Conservation (phyloP, 2,888 invertebrate genomes). For the Tipula vernalis region DNA sequence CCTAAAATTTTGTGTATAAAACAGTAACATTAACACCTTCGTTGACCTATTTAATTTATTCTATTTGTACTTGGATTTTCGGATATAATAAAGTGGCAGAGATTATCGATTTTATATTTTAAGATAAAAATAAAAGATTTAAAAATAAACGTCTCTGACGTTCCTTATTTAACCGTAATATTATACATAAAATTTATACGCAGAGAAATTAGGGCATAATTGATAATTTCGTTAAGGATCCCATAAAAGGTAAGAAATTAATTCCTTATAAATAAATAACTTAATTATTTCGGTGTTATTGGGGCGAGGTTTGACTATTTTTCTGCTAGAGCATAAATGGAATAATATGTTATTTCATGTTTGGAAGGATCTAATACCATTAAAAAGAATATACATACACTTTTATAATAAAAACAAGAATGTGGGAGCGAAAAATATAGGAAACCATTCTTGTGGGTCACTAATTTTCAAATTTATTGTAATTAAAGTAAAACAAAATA, state of each 20-base stretch:
- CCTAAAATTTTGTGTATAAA: not conserved
- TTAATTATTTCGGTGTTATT: not conserved
- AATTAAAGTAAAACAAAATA: not conserved
- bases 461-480: slow-evolving; percentile 4
- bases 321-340: not conserved
- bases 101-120: not conserved
- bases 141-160: not conserved
- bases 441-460: not conserved
- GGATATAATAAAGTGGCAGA: not conserved
- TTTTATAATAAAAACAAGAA: not conserved
- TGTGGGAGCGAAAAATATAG: not conserved
- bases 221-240: not conserved
- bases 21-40: not conserved
- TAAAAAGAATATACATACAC: not conserved
- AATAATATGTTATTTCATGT: not conserved
- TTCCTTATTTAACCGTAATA: not conserved
- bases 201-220: not conserved
- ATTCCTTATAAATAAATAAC: not conserved
- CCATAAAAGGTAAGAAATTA: not conserved
- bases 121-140: not conserved
- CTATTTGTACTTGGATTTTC: not conserved
- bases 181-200: not conserved
- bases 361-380: not conserved
- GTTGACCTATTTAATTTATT: not conserved
- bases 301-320: not conserved